A percentile compares a stretch with the other conserved stretches of the same genome.
These are phyloP conservation scores for Samia ricini DNA, from an alignment of 1,140 invertebrate genomes.

Conservation along the genomic window DNA sequence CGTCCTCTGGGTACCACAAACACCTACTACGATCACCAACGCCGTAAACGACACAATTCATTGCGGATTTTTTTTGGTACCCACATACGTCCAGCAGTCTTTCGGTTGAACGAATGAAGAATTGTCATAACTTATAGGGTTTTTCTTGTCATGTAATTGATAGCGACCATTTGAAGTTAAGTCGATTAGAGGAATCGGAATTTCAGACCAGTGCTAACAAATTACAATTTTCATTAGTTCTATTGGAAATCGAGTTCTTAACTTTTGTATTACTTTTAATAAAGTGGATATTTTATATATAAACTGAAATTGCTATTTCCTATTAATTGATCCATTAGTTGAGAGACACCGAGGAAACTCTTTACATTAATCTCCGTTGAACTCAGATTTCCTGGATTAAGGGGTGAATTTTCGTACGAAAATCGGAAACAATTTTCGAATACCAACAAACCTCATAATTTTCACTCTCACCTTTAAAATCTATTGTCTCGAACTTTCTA, in stretches of 20 bases:
- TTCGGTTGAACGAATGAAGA: too few relatives aligned
- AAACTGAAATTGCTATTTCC: background rate
- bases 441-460: conserved; percentile 69
- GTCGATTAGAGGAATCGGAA: too few relatives aligned
- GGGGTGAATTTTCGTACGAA: conserved; percentile 46
- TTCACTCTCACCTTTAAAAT: conserved; percentile 41
- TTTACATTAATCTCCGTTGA: conserved; percentile 63
- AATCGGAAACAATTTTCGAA: conserved; percentile 67
- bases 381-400: conserved; percentile 59
- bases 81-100: too few relatives aligned
- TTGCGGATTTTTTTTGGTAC: too few relatives aligned
- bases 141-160: too few relatives aligned
- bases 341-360: conserved; percentile 33
- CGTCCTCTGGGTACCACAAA: too few relatives aligned
- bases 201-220: background rate
- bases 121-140: too few relatives aligned
- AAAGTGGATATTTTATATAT: too few relatives aligned
- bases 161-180: too few relatives aligned
- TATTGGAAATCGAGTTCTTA: background rate
- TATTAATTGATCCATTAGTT: background rate
- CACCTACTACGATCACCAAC: too few relatives aligned
- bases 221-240: background rate
- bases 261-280: too few relatives aligned
- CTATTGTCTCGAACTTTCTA: conserved; percentile 33
- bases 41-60: too few relatives aligned